Percentiles rank a stretch among this genome's conserved stretches.
Evolutionary conservation across 2,113 vertebrate species (phyloP).

Genomic region (Seriola rivoliana): DNA sequence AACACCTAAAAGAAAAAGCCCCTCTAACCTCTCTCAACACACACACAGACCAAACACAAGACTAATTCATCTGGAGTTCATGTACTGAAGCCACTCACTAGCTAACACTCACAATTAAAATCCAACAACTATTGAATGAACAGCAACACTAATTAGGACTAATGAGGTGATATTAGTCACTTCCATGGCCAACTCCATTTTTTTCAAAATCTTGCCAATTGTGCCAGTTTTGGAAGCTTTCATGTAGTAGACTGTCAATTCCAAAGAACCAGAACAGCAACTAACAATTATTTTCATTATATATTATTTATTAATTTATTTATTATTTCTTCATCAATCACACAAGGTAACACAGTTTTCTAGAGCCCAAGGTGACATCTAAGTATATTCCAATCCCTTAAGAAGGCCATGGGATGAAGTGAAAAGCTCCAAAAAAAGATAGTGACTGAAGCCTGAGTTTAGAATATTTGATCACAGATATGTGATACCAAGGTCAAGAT

Average conservation of each 20-base stretch:
- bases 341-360: background rate
- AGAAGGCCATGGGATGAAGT: background rate
- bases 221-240: background rate
- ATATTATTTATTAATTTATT: background rate
- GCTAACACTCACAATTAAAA: background rate
- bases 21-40: slow-evolving; percentile 5
- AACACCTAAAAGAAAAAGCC: slow-evolving; percentile 47
- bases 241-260: background rate
- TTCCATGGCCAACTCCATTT: background rate
- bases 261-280: background rate
- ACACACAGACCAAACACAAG: slow-evolving; percentile 20
- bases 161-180: background rate
- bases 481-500: background rate
- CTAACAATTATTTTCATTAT: background rate
- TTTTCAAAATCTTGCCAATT: background rate
- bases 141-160: background rate
- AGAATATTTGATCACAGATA: background rate
- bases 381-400: background rate
- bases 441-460: background rate
- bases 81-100: background rate
- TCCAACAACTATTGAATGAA: background rate
- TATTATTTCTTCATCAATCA: background rate
- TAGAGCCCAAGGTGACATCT: background rate
- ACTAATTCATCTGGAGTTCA: slow-evolving; percentile 15
- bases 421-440: background rate